phyloP scores from a whole-genome alignment of 2,888 invertebrate genomes.

The Eudemis profundana region DNA sequence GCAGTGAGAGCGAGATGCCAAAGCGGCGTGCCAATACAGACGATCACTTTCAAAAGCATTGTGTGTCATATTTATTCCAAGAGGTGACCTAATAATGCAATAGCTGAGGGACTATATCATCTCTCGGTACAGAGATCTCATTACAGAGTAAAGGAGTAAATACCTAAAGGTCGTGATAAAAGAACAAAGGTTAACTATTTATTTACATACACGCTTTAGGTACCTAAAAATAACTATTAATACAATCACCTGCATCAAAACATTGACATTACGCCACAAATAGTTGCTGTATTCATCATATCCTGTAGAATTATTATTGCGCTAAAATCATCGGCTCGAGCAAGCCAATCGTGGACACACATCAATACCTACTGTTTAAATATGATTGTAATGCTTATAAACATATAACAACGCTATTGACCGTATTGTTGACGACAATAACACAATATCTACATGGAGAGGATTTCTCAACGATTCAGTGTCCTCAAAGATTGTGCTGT shows the following conservation, averaged over 20 bases:
- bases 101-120: not conserved
- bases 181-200: not conserved
- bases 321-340: not conserved
- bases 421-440: not conserved
- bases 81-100: slow-evolving; percentile 6
- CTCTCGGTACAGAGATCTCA: not conserved
- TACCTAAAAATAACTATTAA: not conserved
- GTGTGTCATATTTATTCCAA: slow-evolving; percentile 36
- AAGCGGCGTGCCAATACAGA: slow-evolving; percentile 15
- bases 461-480: not conserved
- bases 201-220: not conserved
- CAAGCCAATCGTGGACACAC: not conserved
- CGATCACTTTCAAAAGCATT: slow-evolving; percentile 30
- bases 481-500: too few relatives aligned
- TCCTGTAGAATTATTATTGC: not conserved
- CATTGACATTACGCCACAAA: not conserved
- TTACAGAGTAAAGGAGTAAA: not conserved
- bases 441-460: not conserved
- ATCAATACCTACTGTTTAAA: not conserved
- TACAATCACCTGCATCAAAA: not conserved
- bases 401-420: not conserved
- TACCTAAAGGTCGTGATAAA: too few relatives aligned
- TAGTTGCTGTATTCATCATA: not conserved
- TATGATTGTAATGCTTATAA: slow-evolving; percentile 5
- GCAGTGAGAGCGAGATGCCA: slow-evolving; percentile 27